A percentile compares a stretch with the other conserved stretches of the same genome.
Evolutionary conservation across 2,888 invertebrate genomes (phyloP).

Genomic region (Drosophila bunnanda): DNA sequence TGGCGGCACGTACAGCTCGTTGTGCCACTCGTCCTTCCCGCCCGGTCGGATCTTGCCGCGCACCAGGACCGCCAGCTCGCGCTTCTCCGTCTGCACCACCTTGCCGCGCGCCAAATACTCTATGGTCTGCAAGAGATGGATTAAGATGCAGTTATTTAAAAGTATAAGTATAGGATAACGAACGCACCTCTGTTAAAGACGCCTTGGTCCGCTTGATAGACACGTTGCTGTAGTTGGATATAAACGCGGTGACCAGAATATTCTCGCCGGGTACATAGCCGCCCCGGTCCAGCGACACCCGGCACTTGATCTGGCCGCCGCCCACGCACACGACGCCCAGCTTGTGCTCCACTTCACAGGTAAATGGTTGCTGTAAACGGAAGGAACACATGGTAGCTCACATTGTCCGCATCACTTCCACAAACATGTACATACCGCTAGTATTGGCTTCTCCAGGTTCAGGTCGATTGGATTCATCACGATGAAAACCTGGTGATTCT

Average conservation of each 20-base stretch:
- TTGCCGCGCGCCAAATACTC: slow-evolving; percentile 95
- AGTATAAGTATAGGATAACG: not conserved
- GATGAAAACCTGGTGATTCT: slow-evolving; percentile 98
- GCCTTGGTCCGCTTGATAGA: slow-evolving; percentile 94
- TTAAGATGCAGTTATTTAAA: not conserved
- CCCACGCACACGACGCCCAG: slow-evolving; percentile 95
- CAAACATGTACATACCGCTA: slow-evolving; percentile 88
- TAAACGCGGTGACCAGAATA: slow-evolving; percentile 93
- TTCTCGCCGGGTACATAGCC: slow-evolving; percentile 98
- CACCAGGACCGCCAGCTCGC: slow-evolving; percentile 91
- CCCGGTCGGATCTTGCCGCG: slow-evolving; percentile 93
- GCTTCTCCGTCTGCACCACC: slow-evolving; percentile 93
- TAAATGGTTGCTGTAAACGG: slow-evolving; percentile 90
- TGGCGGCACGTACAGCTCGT: slow-evolving; percentile 96
- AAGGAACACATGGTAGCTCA: not conserved
- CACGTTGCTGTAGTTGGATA: slow-evolving; percentile 93
- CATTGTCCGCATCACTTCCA: not conserved
- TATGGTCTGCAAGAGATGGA: slow-evolving; percentile 88
- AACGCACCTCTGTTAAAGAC: slow-evolving; percentile 88
- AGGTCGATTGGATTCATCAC: slow-evolving; percentile 98
- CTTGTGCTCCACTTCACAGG: slow-evolving; percentile 95
- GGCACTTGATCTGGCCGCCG: slow-evolving; percentile 93
- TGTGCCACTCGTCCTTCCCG: slow-evolving; percentile 93
- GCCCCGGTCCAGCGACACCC: slow-evolving; percentile 94
- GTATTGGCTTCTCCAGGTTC: slow-evolving; percentile 94